Percentiles rank a stretch among this genome's conserved stretches.
Evolutionary conservation across 2,113 vertebrate genomes (phyloP).

Genomic region (Poeciliopsis retropinna): DNA sequence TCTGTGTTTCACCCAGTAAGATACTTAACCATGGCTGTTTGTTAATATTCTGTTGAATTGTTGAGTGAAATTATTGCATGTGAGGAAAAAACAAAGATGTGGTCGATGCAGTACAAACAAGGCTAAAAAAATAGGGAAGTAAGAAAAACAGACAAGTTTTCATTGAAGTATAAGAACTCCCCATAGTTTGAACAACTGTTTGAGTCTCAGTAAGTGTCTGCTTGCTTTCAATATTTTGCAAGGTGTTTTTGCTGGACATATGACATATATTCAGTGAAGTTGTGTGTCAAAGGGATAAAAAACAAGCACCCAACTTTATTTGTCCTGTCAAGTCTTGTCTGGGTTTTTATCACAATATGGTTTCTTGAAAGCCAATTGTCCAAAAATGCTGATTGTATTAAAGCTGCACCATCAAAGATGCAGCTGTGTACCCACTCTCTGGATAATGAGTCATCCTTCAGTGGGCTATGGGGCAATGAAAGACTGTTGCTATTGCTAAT

Average conservation of each 20-base stretch:
- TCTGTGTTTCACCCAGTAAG: neutral
- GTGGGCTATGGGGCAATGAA: slow-evolving; percentile 25
- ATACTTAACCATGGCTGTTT: neutral
- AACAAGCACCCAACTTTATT: neutral
- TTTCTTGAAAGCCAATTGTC: slow-evolving; percentile 11
- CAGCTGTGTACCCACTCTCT: slow-evolving; percentile 24
- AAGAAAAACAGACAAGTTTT: no score
- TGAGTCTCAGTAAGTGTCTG: slow-evolving; percentile 10
- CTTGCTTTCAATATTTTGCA: neutral
- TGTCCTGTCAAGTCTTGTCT: slow-evolving; percentile 5
- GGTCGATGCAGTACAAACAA: neutral
- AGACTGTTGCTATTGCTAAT: slow-evolving; percentile 27
- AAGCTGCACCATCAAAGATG: slow-evolving; percentile 20
- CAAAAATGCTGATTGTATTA: slow-evolving; percentile 13
- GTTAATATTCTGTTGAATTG: neutral
- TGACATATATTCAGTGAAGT: slow-evolving; percentile 24
- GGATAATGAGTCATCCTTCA: slow-evolving; percentile 11
- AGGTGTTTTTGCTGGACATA: neutral
- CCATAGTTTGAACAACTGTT: slow-evolving; percentile 44
- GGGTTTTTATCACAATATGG: slow-evolving; percentile 11
- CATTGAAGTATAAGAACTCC: no score
- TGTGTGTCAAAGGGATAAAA: slow-evolving; percentile 20
- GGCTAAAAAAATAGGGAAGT: neutral
- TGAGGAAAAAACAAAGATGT: slow-evolving; percentile 3
- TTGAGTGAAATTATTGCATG: neutral